These are phyloP conservation scores for Pyxicephalus adspersus DNA, from an alignment of 2,113 vertebrate genomes.

Conservation along the genomic window DNA sequence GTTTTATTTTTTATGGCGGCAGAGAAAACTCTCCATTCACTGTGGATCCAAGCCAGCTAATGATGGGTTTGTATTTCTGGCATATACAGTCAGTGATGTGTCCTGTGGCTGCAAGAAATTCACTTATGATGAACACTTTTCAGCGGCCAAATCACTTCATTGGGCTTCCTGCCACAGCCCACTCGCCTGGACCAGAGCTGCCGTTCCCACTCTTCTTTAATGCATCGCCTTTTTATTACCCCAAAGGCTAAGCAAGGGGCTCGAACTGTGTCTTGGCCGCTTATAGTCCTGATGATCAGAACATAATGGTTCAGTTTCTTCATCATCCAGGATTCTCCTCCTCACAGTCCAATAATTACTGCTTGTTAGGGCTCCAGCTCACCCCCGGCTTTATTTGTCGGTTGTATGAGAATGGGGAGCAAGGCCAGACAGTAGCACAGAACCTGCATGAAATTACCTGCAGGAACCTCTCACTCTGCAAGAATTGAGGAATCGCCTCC, in stretches of 20 bases:
- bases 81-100: conserved; percentile 3
- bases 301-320: conserved; percentile 27
- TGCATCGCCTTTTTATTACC: conserved; percentile 33
- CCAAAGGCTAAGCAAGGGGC: conserved; percentile 15
- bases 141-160: conserved; percentile 54
- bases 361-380: conserved; percentile 1
- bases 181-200: conserved; percentile 27
- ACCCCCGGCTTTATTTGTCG: background rate
- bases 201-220: conserved; percentile 34
- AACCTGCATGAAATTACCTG: too few relatives aligned
- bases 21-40: too few relatives aligned
- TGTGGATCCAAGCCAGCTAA: conserved; percentile 22
- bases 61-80: conserved; percentile 33
- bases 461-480: too few relatives aligned
- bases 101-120: conserved; percentile 50
- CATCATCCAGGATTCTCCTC: background rate
- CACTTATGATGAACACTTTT: conserved; percentile 50
- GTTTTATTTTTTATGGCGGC: too few relatives aligned
- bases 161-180: conserved; percentile 50
- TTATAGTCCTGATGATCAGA: conserved; percentile 38
- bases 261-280: conserved; percentile 29
- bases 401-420: too few relatives aligned
- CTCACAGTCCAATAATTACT: conserved; percentile 30
- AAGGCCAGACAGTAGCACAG: too few relatives aligned
- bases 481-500: too few relatives aligned